Evolutionary conservation across 2,797 vertebrate genomes (phyloP).

Genomic region (Trachops cirrhosus): DNA sequence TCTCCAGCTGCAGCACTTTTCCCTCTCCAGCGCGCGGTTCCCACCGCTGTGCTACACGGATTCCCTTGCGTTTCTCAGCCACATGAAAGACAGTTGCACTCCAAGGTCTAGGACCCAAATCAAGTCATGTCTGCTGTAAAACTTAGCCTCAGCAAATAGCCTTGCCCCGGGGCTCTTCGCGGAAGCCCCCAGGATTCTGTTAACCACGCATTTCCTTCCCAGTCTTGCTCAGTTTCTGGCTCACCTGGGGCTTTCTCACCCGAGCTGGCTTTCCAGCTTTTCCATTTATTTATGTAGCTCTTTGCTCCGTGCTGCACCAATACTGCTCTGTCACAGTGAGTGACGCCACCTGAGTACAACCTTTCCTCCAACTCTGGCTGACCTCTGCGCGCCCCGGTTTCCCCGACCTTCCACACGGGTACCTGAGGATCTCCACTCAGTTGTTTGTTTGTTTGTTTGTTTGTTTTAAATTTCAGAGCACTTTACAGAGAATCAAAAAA

Average conservation of each 20-base stretch:
- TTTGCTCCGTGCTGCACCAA: background rate
- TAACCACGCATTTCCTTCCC: accelerated
- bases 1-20: background rate
- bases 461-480: background rate
- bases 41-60: background rate
- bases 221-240: background rate
- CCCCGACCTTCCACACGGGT: background rate
- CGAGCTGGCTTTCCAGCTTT: background rate
- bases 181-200: background rate
- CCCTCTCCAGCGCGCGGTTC: background rate
- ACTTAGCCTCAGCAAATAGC: background rate
- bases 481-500: background rate
- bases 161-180: background rate
- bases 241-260: background rate
- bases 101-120: background rate
- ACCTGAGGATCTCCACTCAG: background rate
- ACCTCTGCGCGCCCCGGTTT: background rate
- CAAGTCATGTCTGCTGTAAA: background rate
- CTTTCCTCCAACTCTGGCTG: accelerated
- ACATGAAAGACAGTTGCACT: background rate
- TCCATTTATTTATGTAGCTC: background rate
- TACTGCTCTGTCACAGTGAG: accelerated
- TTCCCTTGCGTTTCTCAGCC: background rate
- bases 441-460: background rate
- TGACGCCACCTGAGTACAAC: background rate